Evolutionary conservation across 2,888 invertebrate genomes (phyloP), one percentile per base, ranked within the genome.

Genomic region (Drosophila anomelani): DNA sequence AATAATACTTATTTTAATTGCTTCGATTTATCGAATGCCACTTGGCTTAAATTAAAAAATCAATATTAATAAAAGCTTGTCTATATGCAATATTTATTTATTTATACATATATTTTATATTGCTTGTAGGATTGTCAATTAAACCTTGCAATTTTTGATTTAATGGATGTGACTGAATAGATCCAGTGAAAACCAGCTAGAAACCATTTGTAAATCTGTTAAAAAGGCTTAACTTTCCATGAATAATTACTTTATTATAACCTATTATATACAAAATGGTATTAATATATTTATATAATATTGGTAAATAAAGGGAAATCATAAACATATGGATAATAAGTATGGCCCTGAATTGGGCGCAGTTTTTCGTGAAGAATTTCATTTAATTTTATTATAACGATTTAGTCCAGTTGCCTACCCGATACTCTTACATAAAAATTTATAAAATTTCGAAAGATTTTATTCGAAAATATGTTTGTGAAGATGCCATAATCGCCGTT

Each of bases 401-500:
- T n/a, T n/a, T 46, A 46, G 2, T 32, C 17, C 4, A 7, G 8
- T 32, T 17, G 32, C 20, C 32, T 49, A 34, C 20, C 49, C 17
- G 49, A 34, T 49, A 68, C 1, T 29, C 44, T 39, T 1, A 61
- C 8, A 10, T 71, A 71, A 7, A 71, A 0, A n/a, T 71, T 71
- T 15, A 71, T 0, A 8, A 26, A 26, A 7, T 17, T 34, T 9
- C 72, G 55, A 10, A 23, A 3, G 8, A 44, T n/a, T 26, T 60
- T 77, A 34, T 64, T 38, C 0, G 10, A 1, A 10, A 17, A 46
- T 55, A 67, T 51, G 9, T 47, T 43, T 0, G 43, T 47, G 34
- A 23, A 73, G 3, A 73, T 0, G 0, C 60, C 77, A 68, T 58
- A 77, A 0, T 77, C 77, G 10, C 77, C 77, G 17, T 41, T 64